Evolutionary conservation across 2,797 vertebrate species (phyloP).

Genomic region (Chaetodon trifasciatus): DNA sequence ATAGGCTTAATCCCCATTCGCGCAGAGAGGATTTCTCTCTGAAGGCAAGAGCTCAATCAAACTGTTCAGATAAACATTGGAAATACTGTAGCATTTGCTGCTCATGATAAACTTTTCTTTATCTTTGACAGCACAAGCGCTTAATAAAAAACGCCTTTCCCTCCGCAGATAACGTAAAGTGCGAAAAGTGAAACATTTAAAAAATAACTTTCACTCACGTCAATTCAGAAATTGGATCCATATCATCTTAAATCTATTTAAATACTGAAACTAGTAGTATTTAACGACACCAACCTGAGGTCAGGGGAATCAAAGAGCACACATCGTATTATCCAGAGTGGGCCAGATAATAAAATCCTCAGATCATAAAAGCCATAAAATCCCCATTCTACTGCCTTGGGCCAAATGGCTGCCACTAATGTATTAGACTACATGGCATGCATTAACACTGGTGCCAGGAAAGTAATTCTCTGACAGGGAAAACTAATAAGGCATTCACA

Average conservation of each 20-base stretch:
- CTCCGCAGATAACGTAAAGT: constrained; percentile 47
- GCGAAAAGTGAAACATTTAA: constrained; percentile 55
- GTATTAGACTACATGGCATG: constrained; percentile 73
- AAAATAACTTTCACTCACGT: constrained; percentile 56
- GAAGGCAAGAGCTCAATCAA: constrained; percentile 67
- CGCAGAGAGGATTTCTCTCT: constrained; percentile 60
- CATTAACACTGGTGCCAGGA: constrained; percentile 66
- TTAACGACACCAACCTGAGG: constrained; percentile 71
- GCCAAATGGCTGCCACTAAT: constrained; percentile 76
- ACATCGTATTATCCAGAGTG: constrained; percentile 73
- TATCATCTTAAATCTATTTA: constrained; percentile 64
- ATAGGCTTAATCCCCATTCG: constrained; percentile 71
- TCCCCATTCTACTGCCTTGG: constrained; percentile 63
- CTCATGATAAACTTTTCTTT: constrained; percentile 66
- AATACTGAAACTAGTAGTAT: constrained; percentile 61
- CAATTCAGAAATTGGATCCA: constrained; percentile 59
- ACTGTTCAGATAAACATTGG: constrained; percentile 71
- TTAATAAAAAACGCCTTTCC: constrained; percentile 61
- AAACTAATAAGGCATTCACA: constrained; percentile 68
- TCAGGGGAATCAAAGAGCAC: constrained; percentile 74
- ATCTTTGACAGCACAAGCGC: constrained; percentile 58
- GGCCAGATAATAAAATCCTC: constrained; percentile 80
- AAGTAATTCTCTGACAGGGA: constrained; percentile 67
- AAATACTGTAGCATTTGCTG: constrained; percentile 60
- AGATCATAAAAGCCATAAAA: constrained; percentile 84